These are phyloP conservation scores for Zaprionus taronus DNA, from an alignment of 1,140 invertebrate genomes.

Conservation along the genomic window DNA sequence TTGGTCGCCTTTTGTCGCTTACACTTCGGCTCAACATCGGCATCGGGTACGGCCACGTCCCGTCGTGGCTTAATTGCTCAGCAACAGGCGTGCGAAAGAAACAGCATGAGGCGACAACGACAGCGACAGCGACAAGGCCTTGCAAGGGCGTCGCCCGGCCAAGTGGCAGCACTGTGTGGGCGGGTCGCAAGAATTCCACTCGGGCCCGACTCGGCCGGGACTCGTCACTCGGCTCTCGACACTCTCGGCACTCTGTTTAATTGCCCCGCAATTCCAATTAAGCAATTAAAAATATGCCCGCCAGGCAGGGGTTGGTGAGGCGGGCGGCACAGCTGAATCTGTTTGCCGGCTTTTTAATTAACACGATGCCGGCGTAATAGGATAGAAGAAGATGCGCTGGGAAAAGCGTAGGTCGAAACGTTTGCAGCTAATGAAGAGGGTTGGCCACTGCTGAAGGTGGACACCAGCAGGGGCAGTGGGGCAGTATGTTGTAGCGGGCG, in stretches of 20 bases:
- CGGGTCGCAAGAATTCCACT: not conserved
- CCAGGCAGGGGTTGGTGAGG: not conserved
- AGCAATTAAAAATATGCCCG: constrained; percentile 80
- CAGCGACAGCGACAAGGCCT: constrained; percentile 21
- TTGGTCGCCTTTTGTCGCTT: constrained; percentile 47
- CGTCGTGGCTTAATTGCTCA: constrained; percentile 51
- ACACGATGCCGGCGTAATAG: constrained; percentile 84
- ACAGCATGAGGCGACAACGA: constrained; percentile 5
- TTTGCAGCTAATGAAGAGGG: constrained; percentile 81
- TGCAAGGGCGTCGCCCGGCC: constrained; percentile 34
- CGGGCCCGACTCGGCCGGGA: not conserved
- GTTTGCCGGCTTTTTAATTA: constrained; percentile 84
- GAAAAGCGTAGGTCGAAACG: constrained; percentile 84
- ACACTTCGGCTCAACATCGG: not conserved
- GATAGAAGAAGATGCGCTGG: constrained; percentile 80
- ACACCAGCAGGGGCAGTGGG: not conserved
- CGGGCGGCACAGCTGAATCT: constrained; percentile 8
- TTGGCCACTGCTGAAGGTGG: constrained; percentile 30
- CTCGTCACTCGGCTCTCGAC: constrained; percentile 30
- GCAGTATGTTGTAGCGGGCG: not conserved
- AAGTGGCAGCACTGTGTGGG: constrained; percentile 12
- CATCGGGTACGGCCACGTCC: constrained; percentile 1
- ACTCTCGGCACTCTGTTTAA: constrained; percentile 42
- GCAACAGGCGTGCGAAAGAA: constrained; percentile 48
- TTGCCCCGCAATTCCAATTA: constrained; percentile 80